phyloP scores from a whole-genome alignment of 2,113 vertebrate genomes.

The Otolemur garnettii region DNA sequence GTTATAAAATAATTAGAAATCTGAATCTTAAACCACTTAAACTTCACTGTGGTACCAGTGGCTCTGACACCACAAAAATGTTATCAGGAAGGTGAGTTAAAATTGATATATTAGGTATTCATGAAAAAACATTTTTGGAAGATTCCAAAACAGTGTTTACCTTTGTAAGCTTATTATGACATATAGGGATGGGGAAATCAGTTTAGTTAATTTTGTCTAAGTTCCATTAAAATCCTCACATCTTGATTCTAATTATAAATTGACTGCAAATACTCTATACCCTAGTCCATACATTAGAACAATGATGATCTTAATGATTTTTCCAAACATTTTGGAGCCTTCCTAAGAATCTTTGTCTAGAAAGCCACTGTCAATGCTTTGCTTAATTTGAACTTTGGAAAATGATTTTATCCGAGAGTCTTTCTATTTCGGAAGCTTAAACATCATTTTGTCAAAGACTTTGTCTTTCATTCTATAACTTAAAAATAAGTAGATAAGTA shows the following conservation, averaged over 20 bases:
- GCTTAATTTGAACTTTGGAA: constrained; percentile 38
- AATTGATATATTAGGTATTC: not conserved
- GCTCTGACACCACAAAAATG: not conserved
- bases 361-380: not conserved
- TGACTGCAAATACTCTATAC: not conserved
- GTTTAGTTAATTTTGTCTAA: not conserved
- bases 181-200: not conserved
- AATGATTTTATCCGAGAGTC: not conserved
- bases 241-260: not conserved
- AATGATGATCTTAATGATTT: not conserved
- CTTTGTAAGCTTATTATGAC: not conserved
- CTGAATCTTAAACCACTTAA: not conserved
- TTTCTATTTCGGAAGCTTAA: not conserved
- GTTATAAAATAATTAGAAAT: constrained; percentile 27
- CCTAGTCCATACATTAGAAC: not conserved
- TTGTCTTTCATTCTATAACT: not conserved
- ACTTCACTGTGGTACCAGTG: not conserved
- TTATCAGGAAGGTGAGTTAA: not conserved
- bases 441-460: not conserved
- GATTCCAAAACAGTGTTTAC: not conserved
- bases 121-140: not conserved
- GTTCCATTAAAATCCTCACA: not conserved
- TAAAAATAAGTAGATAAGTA: not conserved
- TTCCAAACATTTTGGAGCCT: not conserved
- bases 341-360: not conserved